Conservation (phyloP, 2,113 vertebrate species). For the Pipra filicauda region DNA sequence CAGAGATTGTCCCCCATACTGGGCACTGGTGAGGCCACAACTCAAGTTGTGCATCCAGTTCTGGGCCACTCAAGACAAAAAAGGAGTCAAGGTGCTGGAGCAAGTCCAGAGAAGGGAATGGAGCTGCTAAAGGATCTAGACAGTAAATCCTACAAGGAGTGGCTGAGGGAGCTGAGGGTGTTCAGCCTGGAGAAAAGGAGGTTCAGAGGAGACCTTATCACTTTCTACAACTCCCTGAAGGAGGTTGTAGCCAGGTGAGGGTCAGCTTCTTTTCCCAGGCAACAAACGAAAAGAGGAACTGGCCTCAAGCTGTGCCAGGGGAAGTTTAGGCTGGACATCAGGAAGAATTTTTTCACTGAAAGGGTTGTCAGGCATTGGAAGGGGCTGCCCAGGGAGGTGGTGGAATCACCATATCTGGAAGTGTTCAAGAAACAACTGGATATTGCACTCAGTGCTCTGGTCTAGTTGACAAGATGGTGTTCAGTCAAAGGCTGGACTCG, state of each 20-base stretch:
- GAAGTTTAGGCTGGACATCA: background rate
- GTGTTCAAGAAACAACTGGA: background rate
- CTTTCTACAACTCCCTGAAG: background rate
- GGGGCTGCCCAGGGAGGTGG: background rate
- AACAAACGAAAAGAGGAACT: background rate
- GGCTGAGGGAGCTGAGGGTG: background rate
- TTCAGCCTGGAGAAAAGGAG: background rate
- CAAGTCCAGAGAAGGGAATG: background rate
- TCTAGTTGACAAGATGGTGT: background rate
- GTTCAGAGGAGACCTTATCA: background rate
- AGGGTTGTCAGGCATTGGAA: background rate
- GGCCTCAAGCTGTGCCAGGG: background rate
- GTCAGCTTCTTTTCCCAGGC: accelerated
- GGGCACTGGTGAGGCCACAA: background rate
- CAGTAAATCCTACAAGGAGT: background rate
- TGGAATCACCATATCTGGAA: background rate
- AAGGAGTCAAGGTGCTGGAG: background rate
- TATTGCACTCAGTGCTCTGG: background rate
- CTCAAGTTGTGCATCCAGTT: background rate
- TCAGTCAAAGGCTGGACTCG: background rate
- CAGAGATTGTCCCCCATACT: accelerated
- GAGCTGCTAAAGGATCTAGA: background rate
- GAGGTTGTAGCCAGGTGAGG: background rate
- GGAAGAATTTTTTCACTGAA: background rate
- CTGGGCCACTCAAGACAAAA: background rate